These are phyloP conservation scores for Papilio polytes DNA, from an alignment of 1,140 invertebrate species.

Conservation along the genomic window DNA sequence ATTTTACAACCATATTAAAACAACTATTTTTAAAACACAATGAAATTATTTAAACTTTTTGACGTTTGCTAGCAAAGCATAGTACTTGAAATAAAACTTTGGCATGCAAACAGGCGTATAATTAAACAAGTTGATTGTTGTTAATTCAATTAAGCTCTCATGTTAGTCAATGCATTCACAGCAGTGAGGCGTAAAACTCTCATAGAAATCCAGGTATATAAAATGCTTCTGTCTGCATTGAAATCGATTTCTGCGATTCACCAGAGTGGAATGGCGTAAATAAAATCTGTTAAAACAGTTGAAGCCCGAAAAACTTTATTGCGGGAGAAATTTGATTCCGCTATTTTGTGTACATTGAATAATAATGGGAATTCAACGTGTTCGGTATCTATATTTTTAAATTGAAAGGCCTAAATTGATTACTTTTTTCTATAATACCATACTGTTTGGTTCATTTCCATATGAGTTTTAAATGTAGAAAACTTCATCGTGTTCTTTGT, in stretches of 20 bases:
- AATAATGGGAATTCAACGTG: not conserved
- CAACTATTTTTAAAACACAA: not conserved
- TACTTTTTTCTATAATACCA: too few relatives aligned
- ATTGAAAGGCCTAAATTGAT: too few relatives aligned
- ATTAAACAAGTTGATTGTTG: conserved; percentile 50
- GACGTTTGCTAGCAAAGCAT: not conserved
- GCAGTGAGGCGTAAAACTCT: not conserved
- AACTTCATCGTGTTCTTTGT: too few relatives aligned
- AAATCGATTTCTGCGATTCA: conserved; percentile 14
- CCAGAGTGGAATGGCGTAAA: not conserved
- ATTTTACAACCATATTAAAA: not conserved
- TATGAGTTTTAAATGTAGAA: too few relatives aligned
- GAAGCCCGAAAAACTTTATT: not conserved
- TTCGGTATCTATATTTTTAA: not conserved
- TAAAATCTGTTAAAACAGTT: conserved; percentile 2
- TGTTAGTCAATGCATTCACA: conserved; percentile 38
- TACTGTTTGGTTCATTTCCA: too few relatives aligned
- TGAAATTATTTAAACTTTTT: not conserved
- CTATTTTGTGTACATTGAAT: not conserved
- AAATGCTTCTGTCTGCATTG: not conserved
- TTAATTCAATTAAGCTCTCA: conserved; percentile 56
- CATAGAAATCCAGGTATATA: conserved; percentile 12
- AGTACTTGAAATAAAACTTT: conserved; percentile 42
- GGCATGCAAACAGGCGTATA: conserved; percentile 37
- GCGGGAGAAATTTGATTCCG: conserved; percentile 6